Conservation (phyloP, 2,888 invertebrate species). For the Caradrina clavipalpis region DNA sequence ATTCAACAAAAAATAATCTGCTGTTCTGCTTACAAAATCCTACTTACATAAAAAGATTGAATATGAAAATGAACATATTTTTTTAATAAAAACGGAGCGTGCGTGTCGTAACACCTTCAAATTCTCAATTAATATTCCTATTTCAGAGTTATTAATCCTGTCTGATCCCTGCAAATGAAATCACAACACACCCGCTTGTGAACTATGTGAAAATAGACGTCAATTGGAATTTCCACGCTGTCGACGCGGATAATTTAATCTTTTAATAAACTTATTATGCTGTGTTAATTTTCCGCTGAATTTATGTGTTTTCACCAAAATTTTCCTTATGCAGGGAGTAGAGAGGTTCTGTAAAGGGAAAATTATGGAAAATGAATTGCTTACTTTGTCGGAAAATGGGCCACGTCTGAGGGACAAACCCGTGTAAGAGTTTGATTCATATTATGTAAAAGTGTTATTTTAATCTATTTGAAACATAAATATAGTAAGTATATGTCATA, state of each 20-base stretch:
- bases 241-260: slow-evolving; percentile 15
- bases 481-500: no score
- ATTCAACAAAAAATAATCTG: background rate
- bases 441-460: no score
- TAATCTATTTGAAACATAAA: no score
- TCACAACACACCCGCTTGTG: slow-evolving; percentile 21
- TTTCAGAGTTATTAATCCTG: slow-evolving; percentile 35
- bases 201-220: slow-evolving; percentile 32
- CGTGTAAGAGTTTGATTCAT: no score
- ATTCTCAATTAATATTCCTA: slow-evolving; percentile 46
- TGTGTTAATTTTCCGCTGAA: slow-evolving; percentile 1
- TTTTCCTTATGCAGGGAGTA: background rate
- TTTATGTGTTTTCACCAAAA: background rate
- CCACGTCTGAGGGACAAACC: background rate
- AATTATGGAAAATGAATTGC: background rate
- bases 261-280: slow-evolving; percentile 18
- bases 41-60: slow-evolving; percentile 25
- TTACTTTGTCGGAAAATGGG: background rate
- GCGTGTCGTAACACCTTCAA: slow-evolving; percentile 12
- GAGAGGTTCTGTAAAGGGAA: background rate
- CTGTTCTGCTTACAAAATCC: slow-evolving; percentile 12
- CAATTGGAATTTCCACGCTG: slow-evolving; percentile 19
- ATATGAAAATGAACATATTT: slow-evolving; percentile 19
- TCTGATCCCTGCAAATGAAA: slow-evolving; percentile 49
- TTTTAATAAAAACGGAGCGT: background rate